A percentile compares a stretch with the other conserved stretches of the same genome.
These are phyloP conservation scores for Sylvicola fuscatus DNA, from an alignment of 2,888 invertebrate genomes.

Conservation along the genomic window DNA sequence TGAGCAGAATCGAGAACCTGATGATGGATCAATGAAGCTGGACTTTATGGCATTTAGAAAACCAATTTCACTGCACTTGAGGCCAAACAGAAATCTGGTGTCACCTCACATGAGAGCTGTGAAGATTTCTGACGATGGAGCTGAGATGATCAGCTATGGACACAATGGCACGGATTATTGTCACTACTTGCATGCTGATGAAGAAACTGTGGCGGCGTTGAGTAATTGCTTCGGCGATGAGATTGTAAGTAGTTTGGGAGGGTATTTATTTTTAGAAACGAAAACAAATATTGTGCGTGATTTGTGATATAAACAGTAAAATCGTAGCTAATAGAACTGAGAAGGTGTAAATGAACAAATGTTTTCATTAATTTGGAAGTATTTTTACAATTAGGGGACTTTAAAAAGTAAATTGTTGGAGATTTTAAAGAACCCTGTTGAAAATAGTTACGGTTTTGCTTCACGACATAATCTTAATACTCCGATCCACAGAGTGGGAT, in stretches of 20 bases:
- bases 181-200: conserved; percentile 41
- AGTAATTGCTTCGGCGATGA: conserved; percentile 41
- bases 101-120: conserved; percentile 39
- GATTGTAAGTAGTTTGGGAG: conserved; percentile 34
- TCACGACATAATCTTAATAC: no score
- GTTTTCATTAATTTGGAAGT: no score
- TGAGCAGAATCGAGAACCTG: neutral
- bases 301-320: no score
- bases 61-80: conserved; percentile 36
- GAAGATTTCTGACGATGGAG: conserved; percentile 23
- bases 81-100: conserved; percentile 37
- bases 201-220: conserved; percentile 38
- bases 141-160: conserved; percentile 19
- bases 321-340: no score
- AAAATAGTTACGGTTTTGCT: no score
- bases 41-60: conserved; percentile 17
- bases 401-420: no score
- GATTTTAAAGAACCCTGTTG: no score
- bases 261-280: no score
- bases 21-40: conserved; percentile 4
- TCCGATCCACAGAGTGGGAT: conserved; percentile 42
- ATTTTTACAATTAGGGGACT: no score
- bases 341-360: no score
- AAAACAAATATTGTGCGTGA: no score
- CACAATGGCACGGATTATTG: conserved; percentile 29